phyloP scores from a whole-genome alignment of 2,888 invertebrate species.

The Mesorhabditis belari region DNA sequence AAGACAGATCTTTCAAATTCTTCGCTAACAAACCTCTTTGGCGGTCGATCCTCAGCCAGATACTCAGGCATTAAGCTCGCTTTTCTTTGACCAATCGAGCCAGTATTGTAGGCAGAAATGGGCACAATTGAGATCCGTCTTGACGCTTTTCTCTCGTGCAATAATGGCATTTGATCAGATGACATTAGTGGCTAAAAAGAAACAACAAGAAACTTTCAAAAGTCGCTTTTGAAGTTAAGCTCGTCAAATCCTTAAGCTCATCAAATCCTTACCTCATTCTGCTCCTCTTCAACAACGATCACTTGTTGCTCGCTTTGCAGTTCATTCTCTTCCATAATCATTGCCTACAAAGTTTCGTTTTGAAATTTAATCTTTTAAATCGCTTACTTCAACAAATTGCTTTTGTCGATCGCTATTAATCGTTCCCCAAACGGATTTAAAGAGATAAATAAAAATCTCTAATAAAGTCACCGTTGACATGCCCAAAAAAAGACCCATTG shows the following conservation, averaged over 20 bases:
- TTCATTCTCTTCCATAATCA: not conserved
- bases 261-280: not conserved
- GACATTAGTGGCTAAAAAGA: not conserved
- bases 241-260: too few relatives aligned
- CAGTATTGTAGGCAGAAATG: not conserved
- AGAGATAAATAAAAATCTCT: conserved; percentile 40
- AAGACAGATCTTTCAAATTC: too few relatives aligned
- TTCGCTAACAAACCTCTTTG: too few relatives aligned
- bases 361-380: not conserved
- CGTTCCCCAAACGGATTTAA: conserved; percentile 36
- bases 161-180: not conserved
- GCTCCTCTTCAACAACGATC: not conserved
- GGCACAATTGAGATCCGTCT: not conserved
- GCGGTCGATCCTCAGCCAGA: too few relatives aligned
- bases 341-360: not conserved
- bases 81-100: too few relatives aligned
- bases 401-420: conserved; percentile 31
- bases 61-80: too few relatives aligned
- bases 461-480: conserved; percentile 39
- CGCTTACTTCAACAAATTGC: conserved; percentile 29
- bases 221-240: too few relatives aligned
- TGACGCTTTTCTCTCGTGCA: not conserved
- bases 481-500: conserved; percentile 41
- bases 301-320: not conserved
- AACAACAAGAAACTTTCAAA: not conserved